These are phyloP conservation scores for Muscina levida DNA, from an alignment of 2,888 invertebrate species.

Conservation along the genomic window DNA sequence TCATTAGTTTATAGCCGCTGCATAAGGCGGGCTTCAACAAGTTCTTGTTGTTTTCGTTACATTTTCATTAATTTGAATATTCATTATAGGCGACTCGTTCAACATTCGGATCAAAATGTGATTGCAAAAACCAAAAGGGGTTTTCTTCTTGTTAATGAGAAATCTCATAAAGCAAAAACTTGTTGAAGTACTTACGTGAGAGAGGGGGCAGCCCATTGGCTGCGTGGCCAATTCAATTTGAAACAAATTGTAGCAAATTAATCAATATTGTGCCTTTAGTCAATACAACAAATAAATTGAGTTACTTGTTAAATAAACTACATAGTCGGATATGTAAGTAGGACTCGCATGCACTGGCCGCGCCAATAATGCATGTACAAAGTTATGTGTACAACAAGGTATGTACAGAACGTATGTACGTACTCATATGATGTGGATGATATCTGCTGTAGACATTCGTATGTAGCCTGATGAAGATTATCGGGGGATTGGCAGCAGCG, in stretches of 20 bases:
- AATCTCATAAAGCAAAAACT: not conserved
- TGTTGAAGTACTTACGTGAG: constrained; percentile 17
- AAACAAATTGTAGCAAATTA: constrained; percentile 63
- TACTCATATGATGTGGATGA: not conserved
- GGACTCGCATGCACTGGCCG: no score
- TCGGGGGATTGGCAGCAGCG: not conserved
- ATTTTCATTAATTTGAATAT: constrained; percentile 56
- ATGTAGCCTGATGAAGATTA: constrained; percentile 12
- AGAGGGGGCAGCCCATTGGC: constrained; percentile 43
- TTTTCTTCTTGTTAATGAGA: no score
- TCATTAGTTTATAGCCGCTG: not conserved
- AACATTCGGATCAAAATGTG: constrained; percentile 17
- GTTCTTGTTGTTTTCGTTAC: constrained; percentile 3
- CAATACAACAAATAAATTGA: constrained; percentile 61
- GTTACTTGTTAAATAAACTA: constrained; percentile 60
- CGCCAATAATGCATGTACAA: no score
- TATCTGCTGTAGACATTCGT: not conserved
- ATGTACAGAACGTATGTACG: not conserved
- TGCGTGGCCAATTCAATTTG: constrained; percentile 58
- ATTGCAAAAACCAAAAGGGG: constrained; percentile 20
- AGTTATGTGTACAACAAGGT: no score
- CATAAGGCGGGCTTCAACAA: not conserved
- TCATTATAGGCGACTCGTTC: constrained; percentile 14
- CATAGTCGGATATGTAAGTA: no score
- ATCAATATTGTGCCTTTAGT: constrained; percentile 63